phyloP scores from a whole-genome alignment of 2,113 vertebrate genomes.

The Engraulis encrasicolus region DNA sequence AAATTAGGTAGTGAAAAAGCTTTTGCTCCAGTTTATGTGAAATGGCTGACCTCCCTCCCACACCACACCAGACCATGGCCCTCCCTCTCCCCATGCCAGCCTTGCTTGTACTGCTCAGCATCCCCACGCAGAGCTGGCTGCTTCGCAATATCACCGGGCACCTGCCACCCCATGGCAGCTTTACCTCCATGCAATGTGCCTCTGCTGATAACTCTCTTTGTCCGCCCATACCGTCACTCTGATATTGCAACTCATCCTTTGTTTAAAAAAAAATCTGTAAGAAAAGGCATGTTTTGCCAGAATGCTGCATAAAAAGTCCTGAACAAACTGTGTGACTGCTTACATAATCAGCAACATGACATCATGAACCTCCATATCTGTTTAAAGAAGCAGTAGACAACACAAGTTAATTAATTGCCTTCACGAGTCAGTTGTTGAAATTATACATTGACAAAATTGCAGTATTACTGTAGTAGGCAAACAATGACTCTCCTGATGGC shows the following conservation, averaged over 20 bases:
- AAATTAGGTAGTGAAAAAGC: too few relatives aligned
- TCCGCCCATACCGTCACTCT: neutral
- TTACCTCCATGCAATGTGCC: neutral
- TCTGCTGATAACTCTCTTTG: neutral
- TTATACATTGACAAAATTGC: too few relatives aligned
- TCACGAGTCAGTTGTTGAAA: too few relatives aligned
- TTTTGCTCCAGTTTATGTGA: too few relatives aligned
- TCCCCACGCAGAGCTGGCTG: slow-evolving; percentile 36
- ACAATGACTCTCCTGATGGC: too few relatives aligned
- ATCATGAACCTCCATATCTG: neutral
- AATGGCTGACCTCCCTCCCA: neutral
- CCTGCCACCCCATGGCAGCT: slow-evolving; percentile 41
- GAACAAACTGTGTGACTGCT: neutral
- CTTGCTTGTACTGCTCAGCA: neutral
- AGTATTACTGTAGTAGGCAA: too few relatives aligned
- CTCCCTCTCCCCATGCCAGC: too few relatives aligned
- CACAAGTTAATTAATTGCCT: too few relatives aligned
- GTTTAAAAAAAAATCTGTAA: neutral
- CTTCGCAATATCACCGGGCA: slow-evolving; percentile 43
- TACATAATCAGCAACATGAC: neutral
- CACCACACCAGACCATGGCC: neutral
- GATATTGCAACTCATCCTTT: neutral
- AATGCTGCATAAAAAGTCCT: too few relatives aligned
- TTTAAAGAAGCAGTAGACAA: too few relatives aligned
- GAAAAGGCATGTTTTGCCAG: neutral